These are phyloP conservation scores for Lucifuga dentata DNA, from an alignment of 2,113 vertebrate species.

Conservation along the genomic window DNA sequence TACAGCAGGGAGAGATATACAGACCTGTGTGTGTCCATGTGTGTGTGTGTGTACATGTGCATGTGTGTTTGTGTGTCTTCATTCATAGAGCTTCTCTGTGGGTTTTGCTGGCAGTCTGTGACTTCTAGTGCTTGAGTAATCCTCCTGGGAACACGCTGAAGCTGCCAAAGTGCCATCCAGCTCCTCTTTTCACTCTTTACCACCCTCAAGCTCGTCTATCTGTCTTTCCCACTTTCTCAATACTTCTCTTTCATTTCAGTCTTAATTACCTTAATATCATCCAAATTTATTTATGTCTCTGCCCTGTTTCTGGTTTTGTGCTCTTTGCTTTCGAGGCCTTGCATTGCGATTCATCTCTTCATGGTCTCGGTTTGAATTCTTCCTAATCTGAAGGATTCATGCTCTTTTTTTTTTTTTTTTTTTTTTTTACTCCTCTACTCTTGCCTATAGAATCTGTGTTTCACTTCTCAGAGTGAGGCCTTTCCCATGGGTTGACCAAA, in stretches of 20 bases:
- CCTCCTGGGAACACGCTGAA: slow-evolving; percentile 82
- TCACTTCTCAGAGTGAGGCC: slow-evolving; percentile 68
- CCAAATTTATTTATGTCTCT: slow-evolving; percentile 18
- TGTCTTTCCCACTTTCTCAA: slow-evolving; percentile 36
- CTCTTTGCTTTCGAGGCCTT: background rate
- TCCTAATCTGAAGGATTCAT: slow-evolving; percentile 49
- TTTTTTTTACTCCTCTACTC: slow-evolving; percentile 18
- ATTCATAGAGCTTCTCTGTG: slow-evolving; percentile 65
- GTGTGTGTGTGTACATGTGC: slow-evolving; percentile 17
- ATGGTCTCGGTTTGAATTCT: slow-evolving; percentile 52
- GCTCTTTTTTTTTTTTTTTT: slow-evolving; percentile 19
- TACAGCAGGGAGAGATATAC: slow-evolving; percentile 3
- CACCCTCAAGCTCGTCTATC: slow-evolving; percentile 51
- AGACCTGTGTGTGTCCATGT: slow-evolving; percentile 24
- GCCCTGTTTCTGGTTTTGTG: background rate
- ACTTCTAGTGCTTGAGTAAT: slow-evolving; percentile 79
- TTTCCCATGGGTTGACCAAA: slow-evolving; percentile 78
- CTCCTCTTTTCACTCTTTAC: slow-evolving; percentile 69
- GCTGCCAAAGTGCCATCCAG: slow-evolving; percentile 82
- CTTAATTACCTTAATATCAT: slow-evolving; percentile 41
- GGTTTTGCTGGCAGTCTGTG: slow-evolving; percentile 69
- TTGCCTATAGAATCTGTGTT: slow-evolving; percentile 64
- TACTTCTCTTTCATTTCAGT: slow-evolving; percentile 22
- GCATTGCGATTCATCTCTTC: slow-evolving; percentile 11
- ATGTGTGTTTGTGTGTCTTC: slow-evolving; percentile 38